Conservation (phyloP, 2,113 vertebrate genomes). For the Leptobrachium leishanense region DNA sequence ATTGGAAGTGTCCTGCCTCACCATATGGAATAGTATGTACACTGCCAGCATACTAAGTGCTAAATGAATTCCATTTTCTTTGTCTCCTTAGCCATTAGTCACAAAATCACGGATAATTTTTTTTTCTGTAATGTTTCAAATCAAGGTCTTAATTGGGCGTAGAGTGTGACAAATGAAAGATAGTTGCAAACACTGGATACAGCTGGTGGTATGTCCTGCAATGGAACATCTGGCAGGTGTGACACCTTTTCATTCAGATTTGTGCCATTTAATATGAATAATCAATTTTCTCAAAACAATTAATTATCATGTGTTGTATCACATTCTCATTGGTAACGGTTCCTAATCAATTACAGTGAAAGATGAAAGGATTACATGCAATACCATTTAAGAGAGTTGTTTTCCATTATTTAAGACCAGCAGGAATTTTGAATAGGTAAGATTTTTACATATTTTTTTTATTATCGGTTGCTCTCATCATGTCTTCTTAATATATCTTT, state of each 20-base stretch:
- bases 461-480: too few species aligned
- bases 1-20: conserved; percentile 64
- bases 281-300: background rate
- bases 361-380: background rate
- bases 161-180: background rate
- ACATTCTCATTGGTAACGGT: background rate
- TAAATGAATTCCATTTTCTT: conserved; percentile 54
- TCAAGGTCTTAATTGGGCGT: conserved; percentile 1
- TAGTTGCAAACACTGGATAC: background rate
- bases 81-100: conserved; percentile 50
- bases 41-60: conserved; percentile 64
- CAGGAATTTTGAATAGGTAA: too few species aligned
- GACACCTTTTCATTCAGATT: background rate
- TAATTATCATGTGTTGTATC: background rate
- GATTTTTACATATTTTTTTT: too few species aligned
- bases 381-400: too few species aligned
- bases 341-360: background rate
- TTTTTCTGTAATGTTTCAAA: conserved; percentile 28
- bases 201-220: background rate
- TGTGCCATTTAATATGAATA: background rate
- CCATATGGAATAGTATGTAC: conserved; percentile 67
- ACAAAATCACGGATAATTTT: conserved; percentile 40
- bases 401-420: too few species aligned
- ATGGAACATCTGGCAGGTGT: background rate
- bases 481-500: too few species aligned